Percentiles rank a stretch among this genome's conserved stretches.
Conservation (phyloP, 2,797 vertebrate genomes). For the Rhinella marina region DNA sequence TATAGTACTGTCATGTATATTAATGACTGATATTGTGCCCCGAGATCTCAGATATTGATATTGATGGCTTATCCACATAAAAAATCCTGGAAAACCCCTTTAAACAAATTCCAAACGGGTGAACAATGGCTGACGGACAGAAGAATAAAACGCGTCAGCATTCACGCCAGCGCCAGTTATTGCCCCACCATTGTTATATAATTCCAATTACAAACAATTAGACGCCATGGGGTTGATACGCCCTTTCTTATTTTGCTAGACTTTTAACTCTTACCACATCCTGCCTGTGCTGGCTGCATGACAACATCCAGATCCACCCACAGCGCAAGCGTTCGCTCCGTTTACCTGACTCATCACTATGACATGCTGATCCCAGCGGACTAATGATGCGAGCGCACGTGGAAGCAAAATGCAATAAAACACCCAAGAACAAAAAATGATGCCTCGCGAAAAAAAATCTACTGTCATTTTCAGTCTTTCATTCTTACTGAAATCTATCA, state of each 20-base stretch:
- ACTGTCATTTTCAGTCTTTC: too few relatives aligned
- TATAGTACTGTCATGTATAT: too few relatives aligned
- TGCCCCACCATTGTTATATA: conserved; percentile 6
- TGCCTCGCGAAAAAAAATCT: too few relatives aligned
- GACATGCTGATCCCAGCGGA: background rate
- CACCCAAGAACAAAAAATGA: too few relatives aligned
- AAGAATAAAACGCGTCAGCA: background rate
- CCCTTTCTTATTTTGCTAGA: background rate
- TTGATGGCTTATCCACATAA: too few relatives aligned
- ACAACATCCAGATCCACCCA: background rate
- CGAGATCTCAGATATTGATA: too few relatives aligned
- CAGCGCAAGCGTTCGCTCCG: background rate
- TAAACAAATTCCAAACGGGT: background rate
- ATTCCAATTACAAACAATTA: conserved; percentile 4
- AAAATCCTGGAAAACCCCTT: background rate
- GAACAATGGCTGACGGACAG: background rate
- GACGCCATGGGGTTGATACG: background rate
- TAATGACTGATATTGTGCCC: too few relatives aligned
- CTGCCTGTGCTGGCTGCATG: background rate
- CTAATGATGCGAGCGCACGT: background rate
- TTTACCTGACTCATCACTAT: background rate
- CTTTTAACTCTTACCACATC: background rate
- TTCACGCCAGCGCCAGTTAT: background rate
- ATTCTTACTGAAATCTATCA: too few relatives aligned
- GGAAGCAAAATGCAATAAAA: background rate